phyloP scores from a whole-genome alignment of 2,888 invertebrate species.

The Scrobipalpa atriplicella region DNA sequence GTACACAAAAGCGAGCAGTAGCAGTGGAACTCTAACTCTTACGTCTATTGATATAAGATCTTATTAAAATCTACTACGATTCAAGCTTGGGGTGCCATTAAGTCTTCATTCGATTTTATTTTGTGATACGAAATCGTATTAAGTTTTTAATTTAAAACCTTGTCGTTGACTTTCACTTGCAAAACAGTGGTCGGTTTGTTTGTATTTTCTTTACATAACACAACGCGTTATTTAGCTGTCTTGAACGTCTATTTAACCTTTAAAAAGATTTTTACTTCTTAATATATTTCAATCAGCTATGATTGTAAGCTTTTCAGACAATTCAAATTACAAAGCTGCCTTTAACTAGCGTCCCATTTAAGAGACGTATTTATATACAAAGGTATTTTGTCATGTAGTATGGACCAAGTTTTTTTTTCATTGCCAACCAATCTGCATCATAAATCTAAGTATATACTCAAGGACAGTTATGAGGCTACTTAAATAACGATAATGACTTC shows the following conservation, averaged over 20 bases:
- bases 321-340: too few species aligned
- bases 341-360: too few species aligned
- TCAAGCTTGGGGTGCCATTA: background rate
- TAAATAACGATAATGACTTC: conserved; percentile 35
- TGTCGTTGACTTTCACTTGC: conserved; percentile 30
- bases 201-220: conserved; percentile 23
- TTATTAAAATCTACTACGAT: background rate
- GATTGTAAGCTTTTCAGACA: too few species aligned
- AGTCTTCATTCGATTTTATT: conserved; percentile 19
- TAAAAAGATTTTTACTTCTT: background rate
- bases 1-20: too few species aligned
- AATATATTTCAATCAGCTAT: background rate
- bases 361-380: too few species aligned
- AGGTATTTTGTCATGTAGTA: too few species aligned
- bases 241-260: background rate
- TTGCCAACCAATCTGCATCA: background rate
- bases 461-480: conserved; percentile 14
- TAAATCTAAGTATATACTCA: background rate
- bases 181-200: conserved; percentile 3
- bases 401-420: background rate
- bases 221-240: background rate
- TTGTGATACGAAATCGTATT: conserved; percentile 34
- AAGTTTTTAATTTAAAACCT: conserved; percentile 32
- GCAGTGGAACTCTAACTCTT: too few species aligned
- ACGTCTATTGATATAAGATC: background rate